Conservation (phyloP, 2,113 vertebrate species). For the Buteo buteo region DNA sequence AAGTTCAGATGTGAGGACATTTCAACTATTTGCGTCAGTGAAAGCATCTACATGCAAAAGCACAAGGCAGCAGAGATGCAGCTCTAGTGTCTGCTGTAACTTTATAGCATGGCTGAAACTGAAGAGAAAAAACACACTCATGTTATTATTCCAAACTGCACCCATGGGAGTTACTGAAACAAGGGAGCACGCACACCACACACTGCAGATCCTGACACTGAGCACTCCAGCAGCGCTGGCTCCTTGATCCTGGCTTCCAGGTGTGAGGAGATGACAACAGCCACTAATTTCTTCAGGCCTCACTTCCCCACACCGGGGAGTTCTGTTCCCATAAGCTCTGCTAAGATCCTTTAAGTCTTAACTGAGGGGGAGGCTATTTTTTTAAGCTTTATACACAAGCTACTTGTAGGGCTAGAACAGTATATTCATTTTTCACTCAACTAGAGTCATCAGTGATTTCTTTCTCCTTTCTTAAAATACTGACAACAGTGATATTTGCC, state of each 20-base stretch:
- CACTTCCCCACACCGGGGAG: neutral
- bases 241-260: neutral
- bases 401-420: neutral
- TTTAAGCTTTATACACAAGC: neutral
- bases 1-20: neutral
- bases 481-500: neutral
- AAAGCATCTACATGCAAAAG: neutral
- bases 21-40: neutral
- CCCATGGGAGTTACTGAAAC: neutral
- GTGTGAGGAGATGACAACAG: fast-evolving
- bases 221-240: neutral
- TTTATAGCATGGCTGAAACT: neutral
- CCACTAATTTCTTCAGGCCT: neutral
- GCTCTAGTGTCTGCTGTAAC: neutral
- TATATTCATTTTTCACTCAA: neutral
- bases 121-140: neutral
- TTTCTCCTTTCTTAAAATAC: neutral
- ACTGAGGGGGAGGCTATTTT: neutral
- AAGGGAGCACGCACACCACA: fast-evolving
- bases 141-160: neutral
- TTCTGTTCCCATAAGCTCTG: neutral
- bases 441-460: neutral
- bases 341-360: neutral
- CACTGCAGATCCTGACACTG: neutral
- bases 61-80: neutral